Percentiles rank a stretch among this genome's conserved stretches.
phyloP scores from a whole-genome alignment of 2,888 invertebrate species.

The Melinaea marsaeus region DNA sequence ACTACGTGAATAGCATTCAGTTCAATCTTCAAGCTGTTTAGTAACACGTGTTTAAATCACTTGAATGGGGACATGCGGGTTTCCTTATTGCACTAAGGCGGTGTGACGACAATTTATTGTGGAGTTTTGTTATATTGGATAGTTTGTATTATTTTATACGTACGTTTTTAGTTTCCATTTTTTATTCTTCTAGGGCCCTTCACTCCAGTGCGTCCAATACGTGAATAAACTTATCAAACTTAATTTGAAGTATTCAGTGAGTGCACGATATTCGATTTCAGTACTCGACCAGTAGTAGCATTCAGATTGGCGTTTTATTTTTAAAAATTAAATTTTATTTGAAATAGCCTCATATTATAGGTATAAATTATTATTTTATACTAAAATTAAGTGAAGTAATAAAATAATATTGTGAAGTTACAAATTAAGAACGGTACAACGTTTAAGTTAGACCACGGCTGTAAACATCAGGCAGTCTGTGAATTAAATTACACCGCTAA shows the following conservation, averaged over 20 bases:
- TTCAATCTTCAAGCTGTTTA: slow-evolving; percentile 6
- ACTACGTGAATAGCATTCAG: slow-evolving; percentile 6
- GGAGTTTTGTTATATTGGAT: background rate
- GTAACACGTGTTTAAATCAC: slow-evolving; percentile 25
- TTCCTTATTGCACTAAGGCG: slow-evolving; percentile 24
- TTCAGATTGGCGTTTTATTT: no score
- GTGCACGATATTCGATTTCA: no score
- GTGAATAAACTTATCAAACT: no score
- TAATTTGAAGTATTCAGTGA: no score
- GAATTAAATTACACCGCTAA: slow-evolving; percentile 23
- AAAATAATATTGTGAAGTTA: background rate
- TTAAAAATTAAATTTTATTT: no score
- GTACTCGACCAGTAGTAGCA: no score
- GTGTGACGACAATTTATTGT: slow-evolving; percentile 21
- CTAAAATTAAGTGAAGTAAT: background rate
- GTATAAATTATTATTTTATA: background rate
- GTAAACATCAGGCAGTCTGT: slow-evolving; percentile 14
- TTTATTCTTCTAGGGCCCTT: no score
- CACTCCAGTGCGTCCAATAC: no score
- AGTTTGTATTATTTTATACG: background rate
- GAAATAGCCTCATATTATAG: no score
- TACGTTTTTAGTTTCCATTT: background rate
- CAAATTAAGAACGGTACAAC: slow-evolving; percentile 1
- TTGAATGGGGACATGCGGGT: slow-evolving; percentile 27
- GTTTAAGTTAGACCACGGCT: slow-evolving; percentile 7